A percentile compares a stretch with the other conserved stretches of the same genome.
Conservation (phyloP, 2,797 vertebrate genomes). For the Sebastes minor region DNA sequence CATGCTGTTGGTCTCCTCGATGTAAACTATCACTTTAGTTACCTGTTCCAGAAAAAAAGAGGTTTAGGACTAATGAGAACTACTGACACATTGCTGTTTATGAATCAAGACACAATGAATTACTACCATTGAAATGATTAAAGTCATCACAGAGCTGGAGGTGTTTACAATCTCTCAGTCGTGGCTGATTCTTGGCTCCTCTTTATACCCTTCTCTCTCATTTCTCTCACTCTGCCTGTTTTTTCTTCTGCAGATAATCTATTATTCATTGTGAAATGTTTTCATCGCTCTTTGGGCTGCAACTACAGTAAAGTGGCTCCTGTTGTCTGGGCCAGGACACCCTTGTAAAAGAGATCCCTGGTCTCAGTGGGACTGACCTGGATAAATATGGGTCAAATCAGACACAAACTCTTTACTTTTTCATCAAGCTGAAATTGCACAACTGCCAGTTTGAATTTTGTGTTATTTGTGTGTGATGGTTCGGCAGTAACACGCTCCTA, state of each 20-base stretch:
- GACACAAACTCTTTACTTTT: constrained; percentile 17
- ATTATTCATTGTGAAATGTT: constrained; percentile 61
- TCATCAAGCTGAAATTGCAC: constrained; percentile 6
- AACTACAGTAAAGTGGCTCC: constrained; percentile 44
- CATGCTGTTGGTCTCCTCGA: constrained; percentile 94
- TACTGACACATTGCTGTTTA: not conserved
- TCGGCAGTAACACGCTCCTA: not conserved
- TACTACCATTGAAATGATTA: not conserved
- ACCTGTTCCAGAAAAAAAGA: constrained; percentile 71
- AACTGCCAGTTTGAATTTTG: constrained; percentile 7
- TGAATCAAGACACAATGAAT: not conserved
- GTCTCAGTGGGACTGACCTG: constrained; percentile 43
- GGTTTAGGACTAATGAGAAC: not conserved
- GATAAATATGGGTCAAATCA: constrained; percentile 52
- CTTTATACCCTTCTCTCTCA: not conserved
- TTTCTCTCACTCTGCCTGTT: constrained; percentile 6
- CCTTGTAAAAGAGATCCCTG: constrained; percentile 36
- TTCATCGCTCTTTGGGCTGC: constrained; percentile 35
- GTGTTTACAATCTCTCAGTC: constrained; percentile 7
- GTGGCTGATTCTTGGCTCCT: not conserved
- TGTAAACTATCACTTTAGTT: constrained; percentile 92
- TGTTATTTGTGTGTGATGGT: not conserved
- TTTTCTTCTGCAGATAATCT: constrained; percentile 32
- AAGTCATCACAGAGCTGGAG: not conserved
- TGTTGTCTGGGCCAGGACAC: constrained; percentile 33